A percentile compares a stretch with the other conserved stretches of the same genome.
These are phyloP conservation scores for Perognathus longimembris DNA, from an alignment of 2,113 vertebrate species.

Conservation along the genomic window DNA sequence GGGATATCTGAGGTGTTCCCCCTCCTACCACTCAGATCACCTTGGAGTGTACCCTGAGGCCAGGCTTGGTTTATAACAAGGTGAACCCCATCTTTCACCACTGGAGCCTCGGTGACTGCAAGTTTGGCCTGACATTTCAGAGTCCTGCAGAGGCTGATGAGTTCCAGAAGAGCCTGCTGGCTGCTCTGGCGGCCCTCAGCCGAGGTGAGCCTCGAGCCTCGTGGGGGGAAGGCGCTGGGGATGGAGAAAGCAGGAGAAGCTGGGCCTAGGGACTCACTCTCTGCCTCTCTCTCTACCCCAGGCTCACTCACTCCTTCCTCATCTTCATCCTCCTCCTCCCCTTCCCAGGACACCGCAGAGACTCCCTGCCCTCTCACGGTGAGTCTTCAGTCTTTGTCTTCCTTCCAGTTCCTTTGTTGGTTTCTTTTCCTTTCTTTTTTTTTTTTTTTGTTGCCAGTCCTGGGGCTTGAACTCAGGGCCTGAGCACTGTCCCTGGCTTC, in stretches of 20 bases:
- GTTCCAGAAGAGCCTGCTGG: conserved; percentile 92
- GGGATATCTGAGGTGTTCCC: neutral
- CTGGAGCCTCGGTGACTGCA: conserved; percentile 94
- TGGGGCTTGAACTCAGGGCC: no score
- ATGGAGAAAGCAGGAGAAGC: neutral
- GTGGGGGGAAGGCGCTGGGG: neutral
- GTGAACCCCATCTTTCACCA: conserved; percentile 97
- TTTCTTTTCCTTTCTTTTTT: no score
- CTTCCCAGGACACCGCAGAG: conserved; percentile 78
- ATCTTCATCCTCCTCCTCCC: conserved; percentile 79
- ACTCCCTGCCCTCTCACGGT: conserved; percentile 83
- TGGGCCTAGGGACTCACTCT: conserved; percentile 17
- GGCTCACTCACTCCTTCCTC: conserved; percentile 79
- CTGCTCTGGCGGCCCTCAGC: conserved; percentile 91
- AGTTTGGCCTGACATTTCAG: conserved; percentile 96
- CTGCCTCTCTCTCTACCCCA: conserved; percentile 60
- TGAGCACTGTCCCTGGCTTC: no score
- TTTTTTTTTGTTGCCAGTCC: no score
- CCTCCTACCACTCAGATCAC: conserved; percentile 87
- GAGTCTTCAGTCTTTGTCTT: conserved; percentile 37
- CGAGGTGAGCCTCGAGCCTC: conserved; percentile 84
- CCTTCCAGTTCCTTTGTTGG: conserved; percentile 34
- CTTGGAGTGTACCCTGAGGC: conserved; percentile 92
- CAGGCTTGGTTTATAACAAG: conserved; percentile 94
- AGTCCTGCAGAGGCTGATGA: conserved; percentile 93